Evolutionary conservation across 92 coral and sea anemone genomes (phyloP).

Genomic region (Paragorgia papillata): DNA sequence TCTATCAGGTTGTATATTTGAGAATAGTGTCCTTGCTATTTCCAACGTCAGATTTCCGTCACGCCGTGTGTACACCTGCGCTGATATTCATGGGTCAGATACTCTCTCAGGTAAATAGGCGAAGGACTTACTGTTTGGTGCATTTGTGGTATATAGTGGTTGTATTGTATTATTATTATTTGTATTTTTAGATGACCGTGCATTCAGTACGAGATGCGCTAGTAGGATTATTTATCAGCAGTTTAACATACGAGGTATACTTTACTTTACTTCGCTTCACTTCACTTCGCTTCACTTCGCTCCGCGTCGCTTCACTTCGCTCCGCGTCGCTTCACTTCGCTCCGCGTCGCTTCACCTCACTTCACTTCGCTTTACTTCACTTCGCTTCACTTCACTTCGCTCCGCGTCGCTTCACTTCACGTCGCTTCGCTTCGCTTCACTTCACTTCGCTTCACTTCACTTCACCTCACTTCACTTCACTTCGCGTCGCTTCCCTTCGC

Average conservation of each 20-base stretch:
- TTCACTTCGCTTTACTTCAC: neutral
- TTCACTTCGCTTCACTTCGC: neutral
- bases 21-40: slow-evolving; percentile 78
- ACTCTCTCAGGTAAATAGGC: slow-evolving; percentile 75
- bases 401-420: neutral
- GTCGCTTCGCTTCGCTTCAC: neutral
- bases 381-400: neutral
- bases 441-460: neutral
- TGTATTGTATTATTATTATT: neutral
- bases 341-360: neutral
- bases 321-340: neutral
- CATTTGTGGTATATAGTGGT: neutral
- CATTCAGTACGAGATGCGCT: slow-evolving; percentile 68
- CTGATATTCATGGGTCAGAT: slow-evolving; percentile 78
- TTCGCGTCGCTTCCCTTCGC: neutral
- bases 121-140: neutral
- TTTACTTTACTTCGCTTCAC: neutral
- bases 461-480: neutral
- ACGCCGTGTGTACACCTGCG: slow-evolving; percentile 89
- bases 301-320: neutral
- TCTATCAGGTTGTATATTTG: slow-evolving; percentile 69
- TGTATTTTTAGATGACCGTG: slow-evolving; percentile 64
- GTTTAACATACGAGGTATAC: slow-evolving; percentile 70
- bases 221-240: slow-evolving; percentile 77
- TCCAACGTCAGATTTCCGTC: slow-evolving; percentile 90